A percentile compares a stretch with the other conserved stretches of the same genome.
Conservation (phyloP, 2,888 invertebrate genomes). For the Calephelis perditalis region DNA sequence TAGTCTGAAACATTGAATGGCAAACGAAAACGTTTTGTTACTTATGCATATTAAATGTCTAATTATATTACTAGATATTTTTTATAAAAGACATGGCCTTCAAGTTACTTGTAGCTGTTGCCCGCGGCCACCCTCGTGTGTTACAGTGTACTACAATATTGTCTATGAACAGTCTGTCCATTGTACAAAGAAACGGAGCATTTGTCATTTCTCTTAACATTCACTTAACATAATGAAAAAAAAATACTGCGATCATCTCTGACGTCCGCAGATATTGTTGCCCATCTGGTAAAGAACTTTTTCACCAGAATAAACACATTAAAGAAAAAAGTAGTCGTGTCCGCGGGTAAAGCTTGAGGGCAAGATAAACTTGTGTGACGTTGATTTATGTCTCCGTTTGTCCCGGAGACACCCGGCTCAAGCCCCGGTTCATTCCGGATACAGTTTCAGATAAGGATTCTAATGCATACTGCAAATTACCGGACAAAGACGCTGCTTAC, state of each 20-base stretch:
- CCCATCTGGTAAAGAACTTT: conserved; percentile 34
- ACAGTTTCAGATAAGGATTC: conserved; percentile 59
- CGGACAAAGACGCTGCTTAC: conserved; percentile 52
- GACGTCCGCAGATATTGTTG: conserved; percentile 24
- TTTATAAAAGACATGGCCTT: too few relatives aligned
- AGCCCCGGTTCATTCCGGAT: conserved; percentile 54
- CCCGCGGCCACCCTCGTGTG: too few relatives aligned
- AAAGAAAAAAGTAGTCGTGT: conserved; percentile 52
- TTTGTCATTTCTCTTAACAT: conserved; percentile 13
- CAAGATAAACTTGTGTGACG: conserved; percentile 70
- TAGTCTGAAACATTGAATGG: too few relatives aligned
- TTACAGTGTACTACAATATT: too few relatives aligned
- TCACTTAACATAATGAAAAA: conserved; percentile 32
- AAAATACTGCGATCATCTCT: conserved; percentile 27
- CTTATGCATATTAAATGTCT: too few relatives aligned
- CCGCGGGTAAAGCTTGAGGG: conserved; percentile 48
- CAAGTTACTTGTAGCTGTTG: too few relatives aligned
- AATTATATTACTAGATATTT: too few relatives aligned
- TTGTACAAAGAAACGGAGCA: not conserved
- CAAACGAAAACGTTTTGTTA: too few relatives aligned
- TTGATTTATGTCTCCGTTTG: conserved; percentile 75
- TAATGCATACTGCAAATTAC: conserved; percentile 66
- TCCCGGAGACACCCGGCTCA: conserved; percentile 50
- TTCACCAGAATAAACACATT: conserved; percentile 63
- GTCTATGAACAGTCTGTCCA: too few relatives aligned